Conservation (phyloP, 2,113 vertebrate genomes). For the Pantherophis guttatus region DNA sequence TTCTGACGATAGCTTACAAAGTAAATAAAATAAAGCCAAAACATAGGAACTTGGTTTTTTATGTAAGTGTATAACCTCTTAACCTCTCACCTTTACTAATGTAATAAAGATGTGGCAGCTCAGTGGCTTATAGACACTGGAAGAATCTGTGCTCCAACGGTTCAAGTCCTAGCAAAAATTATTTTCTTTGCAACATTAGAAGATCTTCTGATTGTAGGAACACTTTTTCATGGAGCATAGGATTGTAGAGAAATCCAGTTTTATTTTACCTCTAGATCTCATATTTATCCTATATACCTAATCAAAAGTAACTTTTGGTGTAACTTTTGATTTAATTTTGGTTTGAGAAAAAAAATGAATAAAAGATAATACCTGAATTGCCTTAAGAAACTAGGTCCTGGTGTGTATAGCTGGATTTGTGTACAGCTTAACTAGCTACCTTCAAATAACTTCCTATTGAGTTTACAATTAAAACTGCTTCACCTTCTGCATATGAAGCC, state of each 20-base stretch:
- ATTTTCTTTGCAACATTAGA: background rate
- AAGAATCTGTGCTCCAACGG: too few relatives aligned
- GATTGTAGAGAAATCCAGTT: background rate
- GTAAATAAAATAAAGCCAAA: background rate
- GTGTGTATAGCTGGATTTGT: background rate
- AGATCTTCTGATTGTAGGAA: background rate
- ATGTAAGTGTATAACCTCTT: background rate
- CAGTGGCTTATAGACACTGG: too few relatives aligned
- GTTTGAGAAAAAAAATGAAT: background rate
- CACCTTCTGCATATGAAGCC: background rate
- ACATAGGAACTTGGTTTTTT: background rate
- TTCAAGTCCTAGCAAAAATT: too few relatives aligned
- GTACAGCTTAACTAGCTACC: background rate
- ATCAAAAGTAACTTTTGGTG: background rate
- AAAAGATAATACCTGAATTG: background rate
- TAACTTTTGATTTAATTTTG: background rate
- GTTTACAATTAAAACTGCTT: conserved; percentile 7
- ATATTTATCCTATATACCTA: background rate
- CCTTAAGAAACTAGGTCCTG: background rate
- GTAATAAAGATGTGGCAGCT: background rate
- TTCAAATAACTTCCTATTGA: conserved; percentile 4
- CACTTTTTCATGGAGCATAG: background rate
- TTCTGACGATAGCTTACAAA: background rate
- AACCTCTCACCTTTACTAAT: background rate
- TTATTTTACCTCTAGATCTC: background rate